A percentile compares a stretch with the other conserved stretches of the same genome.
Conservation (phyloP, 2,888 invertebrate genomes). For the Eupithecia centaureata region DNA sequence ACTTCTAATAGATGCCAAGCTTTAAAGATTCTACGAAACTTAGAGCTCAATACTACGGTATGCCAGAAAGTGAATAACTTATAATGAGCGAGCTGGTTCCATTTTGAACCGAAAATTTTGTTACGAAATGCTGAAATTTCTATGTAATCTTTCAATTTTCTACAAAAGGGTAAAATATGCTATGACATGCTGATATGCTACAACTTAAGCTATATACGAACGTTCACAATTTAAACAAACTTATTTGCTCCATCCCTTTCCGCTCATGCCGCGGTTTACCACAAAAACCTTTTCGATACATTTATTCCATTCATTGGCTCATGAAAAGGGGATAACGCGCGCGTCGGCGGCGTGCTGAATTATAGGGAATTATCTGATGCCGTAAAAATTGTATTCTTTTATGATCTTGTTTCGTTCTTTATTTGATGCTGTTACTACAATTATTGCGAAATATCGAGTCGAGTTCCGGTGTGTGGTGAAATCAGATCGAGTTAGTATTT, state of each 20-base stretch:
- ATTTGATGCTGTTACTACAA: slow-evolving; percentile 40
- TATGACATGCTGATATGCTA: background rate
- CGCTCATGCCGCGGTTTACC: background rate
- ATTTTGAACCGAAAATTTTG: no score
- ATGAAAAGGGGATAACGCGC: slow-evolving; percentile 43
- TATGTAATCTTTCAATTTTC: no score
- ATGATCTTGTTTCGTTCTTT: slow-evolving; percentile 55
- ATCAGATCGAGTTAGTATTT: background rate
- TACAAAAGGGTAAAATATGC: no score
- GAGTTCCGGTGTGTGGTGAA: background rate
- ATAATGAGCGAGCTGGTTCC: no score
- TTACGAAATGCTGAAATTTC: no score
- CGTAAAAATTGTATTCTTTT: slow-evolving; percentile 56
- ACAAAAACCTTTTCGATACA: slow-evolving; percentile 28
- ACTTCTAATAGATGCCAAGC: no score
- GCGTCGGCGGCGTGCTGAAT: slow-evolving; percentile 50
- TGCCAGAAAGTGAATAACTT: no score
- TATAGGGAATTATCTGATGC: slow-evolving; percentile 51
- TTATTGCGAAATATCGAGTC: background rate
- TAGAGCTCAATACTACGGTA: no score
- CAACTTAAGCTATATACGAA: background rate
- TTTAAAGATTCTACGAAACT: no score
- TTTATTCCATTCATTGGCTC: slow-evolving; percentile 38
- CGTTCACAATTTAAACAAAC: background rate
- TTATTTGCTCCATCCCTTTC: slow-evolving; percentile 5